Evolutionary conservation across 30 jellyfish, hydroid and myxozoan genomes (phyloP).

Genomic region (Pseudorhiza aurosa): DNA sequence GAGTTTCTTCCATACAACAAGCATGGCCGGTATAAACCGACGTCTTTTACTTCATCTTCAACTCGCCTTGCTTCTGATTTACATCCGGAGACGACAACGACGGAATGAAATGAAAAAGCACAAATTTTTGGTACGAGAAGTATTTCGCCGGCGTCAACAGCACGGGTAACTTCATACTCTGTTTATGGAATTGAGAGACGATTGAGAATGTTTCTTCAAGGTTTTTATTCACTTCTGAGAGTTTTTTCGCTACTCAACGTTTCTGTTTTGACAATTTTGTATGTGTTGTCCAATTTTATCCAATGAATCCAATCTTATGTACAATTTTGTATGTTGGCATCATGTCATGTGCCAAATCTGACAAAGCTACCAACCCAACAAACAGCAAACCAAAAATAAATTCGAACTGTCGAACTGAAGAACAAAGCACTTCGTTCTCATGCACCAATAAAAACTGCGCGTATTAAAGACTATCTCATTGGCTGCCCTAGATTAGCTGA

Average conservation of each 20-base stretch:
- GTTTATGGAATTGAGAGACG: neutral
- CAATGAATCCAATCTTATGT: no score
- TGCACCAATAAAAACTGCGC: neutral
- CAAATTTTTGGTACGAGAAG: neutral
- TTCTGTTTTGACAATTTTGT: neutral
- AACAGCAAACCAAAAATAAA: neutral
- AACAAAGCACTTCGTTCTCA: neutral
- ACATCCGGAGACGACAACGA: slow-evolving; percentile 8
- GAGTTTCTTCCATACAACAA: neutral
- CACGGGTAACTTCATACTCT: neutral
- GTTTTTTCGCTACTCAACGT: neutral
- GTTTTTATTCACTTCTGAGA: neutral
- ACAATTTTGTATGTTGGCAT: no score
- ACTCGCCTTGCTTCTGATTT: slow-evolving; percentile 2
- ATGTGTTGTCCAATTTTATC: no score
- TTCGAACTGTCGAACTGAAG: neutral
- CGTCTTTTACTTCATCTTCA: slow-evolving; percentile 1
- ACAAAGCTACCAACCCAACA: no score
- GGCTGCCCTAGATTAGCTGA: no score
- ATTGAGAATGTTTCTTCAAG: neutral
- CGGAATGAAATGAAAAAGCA: slow-evolving; percentile 7
- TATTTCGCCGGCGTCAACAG: neutral
- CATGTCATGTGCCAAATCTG: no score
- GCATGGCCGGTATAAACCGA: neutral
- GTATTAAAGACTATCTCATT: no score